These are phyloP conservation scores for Grus americana DNA, from an alignment of 2,113 vertebrate species.

Conservation along the genomic window DNA sequence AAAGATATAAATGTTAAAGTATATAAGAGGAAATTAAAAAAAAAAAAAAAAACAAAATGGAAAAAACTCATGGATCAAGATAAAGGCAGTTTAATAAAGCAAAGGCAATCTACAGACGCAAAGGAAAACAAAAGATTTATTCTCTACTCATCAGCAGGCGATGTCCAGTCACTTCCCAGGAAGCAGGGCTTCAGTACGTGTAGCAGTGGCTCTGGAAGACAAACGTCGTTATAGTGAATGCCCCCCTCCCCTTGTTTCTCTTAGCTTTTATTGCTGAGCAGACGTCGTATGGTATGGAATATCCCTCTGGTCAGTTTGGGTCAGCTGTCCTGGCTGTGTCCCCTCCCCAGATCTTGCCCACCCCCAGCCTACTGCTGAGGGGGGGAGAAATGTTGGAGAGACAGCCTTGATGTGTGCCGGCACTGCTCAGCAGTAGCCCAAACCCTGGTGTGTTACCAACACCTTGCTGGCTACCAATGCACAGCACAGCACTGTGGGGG, in stretches of 20 bases:
- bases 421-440: not conserved
- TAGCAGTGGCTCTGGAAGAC: not conserved
- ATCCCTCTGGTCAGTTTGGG: not conserved
- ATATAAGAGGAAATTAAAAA: not conserved
- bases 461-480: not conserved
- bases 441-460: not conserved
- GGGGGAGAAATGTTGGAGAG: not conserved
- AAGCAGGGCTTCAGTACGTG: not conserved
- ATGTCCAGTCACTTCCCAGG: not conserved
- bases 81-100: not conserved
- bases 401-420: too few species aligned
- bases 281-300: too few species aligned
- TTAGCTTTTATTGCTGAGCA: not conserved
- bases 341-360: not conserved
- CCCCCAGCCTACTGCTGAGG: not conserved
- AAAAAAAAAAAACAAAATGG: too few species aligned
- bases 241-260: not conserved
- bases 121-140: not conserved
- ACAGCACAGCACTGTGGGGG: not conserved
- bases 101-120: not conserved
- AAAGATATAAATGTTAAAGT: not conserved
- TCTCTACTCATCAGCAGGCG: not conserved
- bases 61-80: not conserved
- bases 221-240: not conserved
- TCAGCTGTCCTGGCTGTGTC: not conserved